Percentiles rank a stretch among this genome's conserved stretches.
These are phyloP conservation scores for Drosophila mulleri DNA, from an alignment of 2,888 invertebrate genomes.

Conservation along the genomic window DNA sequence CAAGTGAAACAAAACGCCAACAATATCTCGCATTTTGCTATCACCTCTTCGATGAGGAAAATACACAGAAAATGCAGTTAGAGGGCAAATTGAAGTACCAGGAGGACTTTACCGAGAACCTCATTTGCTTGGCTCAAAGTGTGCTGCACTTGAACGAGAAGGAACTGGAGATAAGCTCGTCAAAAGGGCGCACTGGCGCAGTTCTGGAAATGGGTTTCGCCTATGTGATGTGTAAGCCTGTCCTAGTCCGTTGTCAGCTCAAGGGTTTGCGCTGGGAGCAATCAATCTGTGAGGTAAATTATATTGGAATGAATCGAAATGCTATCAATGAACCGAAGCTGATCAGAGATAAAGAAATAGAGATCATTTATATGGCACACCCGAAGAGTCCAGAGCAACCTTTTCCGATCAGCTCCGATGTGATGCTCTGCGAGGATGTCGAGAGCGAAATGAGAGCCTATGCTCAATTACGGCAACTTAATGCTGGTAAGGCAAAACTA, in stretches of 20 bases:
- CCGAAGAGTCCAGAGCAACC: background rate
- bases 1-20: background rate
- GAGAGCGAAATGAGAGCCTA: background rate
- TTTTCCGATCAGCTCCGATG: background rate
- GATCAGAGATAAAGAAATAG: background rate
- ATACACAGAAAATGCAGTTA: background rate
- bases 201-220: background rate
- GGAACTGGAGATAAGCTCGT: background rate
- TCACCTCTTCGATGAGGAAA: conserved; percentile 19
- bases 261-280: background rate
- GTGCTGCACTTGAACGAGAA: background rate
- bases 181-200: background rate
- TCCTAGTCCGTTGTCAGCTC: fast-evolving
- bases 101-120: conserved; percentile 9
- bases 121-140: conserved; percentile 10
- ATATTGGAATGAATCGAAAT: background rate
- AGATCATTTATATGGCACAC: background rate
- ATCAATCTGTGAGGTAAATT: background rate
- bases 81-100: background rate
- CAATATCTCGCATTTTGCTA: conserved; percentile 26
- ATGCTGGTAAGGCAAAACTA: background rate
- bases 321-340: no score
- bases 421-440: background rate
- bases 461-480: background rate
- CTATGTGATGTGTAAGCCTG: no score